Evolutionary conservation across 2,888 invertebrate genomes (phyloP), one percentile per base, ranked within the genome.

Genomic region (Augiades crinisus): DNA sequence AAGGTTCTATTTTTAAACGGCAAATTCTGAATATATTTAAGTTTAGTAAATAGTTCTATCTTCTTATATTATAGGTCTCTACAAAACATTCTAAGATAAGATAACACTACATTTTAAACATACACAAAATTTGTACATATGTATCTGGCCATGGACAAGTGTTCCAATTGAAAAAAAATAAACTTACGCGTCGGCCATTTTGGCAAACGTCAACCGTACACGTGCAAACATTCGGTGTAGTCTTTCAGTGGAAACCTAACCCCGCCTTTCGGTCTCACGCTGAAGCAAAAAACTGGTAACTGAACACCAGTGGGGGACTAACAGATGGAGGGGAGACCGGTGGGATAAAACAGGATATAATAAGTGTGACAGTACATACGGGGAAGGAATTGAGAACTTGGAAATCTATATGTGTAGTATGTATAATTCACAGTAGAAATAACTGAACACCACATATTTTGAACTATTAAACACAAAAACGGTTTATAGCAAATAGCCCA

Each of bases 161-260:
- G 19, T 53, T 47, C 46, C 34, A 53, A n/a, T n/a, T n/a, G n/a
- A n/a, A n/a, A n/a, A n/a, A 47, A 53, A 36, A 47, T 36, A 44
- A 46, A 38, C 51, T 43, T 43, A 38, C 21, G 47, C 45, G 54
- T 57, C 70, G 60, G 74, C 75, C 75, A 75, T 75, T 59, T 72
- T 74, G 65, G 54, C 47, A 51, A 61, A 63, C 64, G 68, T 64
- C 64, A 64, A 56, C 57, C 56, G 52, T 70, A 73, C 86, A 87
- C 86, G 87, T 86, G 86, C 86, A 83, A 65, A 62, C 54, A 58
- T 27, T 30, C 71, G 85, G 87, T 85, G 81, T 87, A 80, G 74
- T 73, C 75, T 87, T 88, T 83, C 87, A 80, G 80, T 64, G 65
- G 80, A 77, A 81, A 81, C 72, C 71, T 68, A 72, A 81, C 74